phyloP scores from a whole-genome alignment of 2,113 vertebrate genomes.

The Eleginops maclovinus region DNA sequence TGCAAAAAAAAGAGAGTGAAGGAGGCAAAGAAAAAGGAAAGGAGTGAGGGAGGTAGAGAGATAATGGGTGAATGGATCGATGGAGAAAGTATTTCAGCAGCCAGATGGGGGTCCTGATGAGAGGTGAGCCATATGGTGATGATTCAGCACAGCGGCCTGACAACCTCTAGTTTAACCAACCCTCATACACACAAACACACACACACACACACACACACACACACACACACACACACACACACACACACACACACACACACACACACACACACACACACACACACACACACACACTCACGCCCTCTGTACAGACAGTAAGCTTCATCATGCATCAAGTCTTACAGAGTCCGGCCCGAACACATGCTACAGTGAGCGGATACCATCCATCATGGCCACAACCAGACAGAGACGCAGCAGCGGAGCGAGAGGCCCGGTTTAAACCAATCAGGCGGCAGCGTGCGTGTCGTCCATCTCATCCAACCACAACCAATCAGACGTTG shows the following conservation, averaged over 20 bases:
- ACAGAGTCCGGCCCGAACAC: conserved; percentile 36
- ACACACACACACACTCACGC: conserved; percentile 8
- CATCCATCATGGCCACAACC: conserved; percentile 60
- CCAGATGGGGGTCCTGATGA: conserved; percentile 50
- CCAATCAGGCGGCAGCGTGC: conserved; percentile 29
- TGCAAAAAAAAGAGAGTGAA: neutral
- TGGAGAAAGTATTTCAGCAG: neutral
- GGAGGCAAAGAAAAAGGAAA: neutral
- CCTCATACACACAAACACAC: conserved; percentile 12
- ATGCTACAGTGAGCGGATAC: conserved; percentile 39
- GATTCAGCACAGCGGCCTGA: conserved; percentile 50
- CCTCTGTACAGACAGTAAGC: conserved; percentile 7
- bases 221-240: conserved; percentile 10
- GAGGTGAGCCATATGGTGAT: conserved; percentile 50
- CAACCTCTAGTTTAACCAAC: conserved; percentile 50
- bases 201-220: conserved; percentile 4
- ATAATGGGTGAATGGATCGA: neutral
- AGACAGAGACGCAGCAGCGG: conserved; percentile 37
- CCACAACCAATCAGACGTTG: neutral
- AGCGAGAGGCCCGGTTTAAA: conserved; percentile 18
- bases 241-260: conserved; percentile 14
- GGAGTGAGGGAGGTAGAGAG: neutral
- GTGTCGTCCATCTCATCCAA: neutral
- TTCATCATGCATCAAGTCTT: conserved; percentile 31
- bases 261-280: conserved; percentile 13